These are phyloP conservation scores for Phortica variegata DNA, from an alignment of 1,140 invertebrate genomes.

Conservation along the genomic window DNA sequence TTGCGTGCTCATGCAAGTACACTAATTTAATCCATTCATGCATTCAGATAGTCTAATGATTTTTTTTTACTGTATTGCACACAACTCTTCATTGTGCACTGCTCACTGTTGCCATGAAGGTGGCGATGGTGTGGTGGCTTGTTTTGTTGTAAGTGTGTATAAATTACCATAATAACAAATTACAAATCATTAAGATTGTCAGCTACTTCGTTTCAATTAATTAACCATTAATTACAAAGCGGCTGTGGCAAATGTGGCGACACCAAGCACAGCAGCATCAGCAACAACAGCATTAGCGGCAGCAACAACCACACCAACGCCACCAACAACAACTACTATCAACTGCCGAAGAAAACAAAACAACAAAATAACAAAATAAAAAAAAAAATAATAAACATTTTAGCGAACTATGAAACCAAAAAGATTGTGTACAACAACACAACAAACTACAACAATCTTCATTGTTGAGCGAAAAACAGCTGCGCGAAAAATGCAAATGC, in stretches of 20 bases:
- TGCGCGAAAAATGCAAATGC: constrained; percentile 47
- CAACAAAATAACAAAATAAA: background rate
- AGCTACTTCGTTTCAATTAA: constrained; percentile 55
- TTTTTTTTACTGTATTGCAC: constrained; percentile 41
- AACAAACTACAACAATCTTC: constrained; percentile 8
- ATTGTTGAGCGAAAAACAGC: constrained; percentile 43
- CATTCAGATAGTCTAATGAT: constrained; percentile 38
- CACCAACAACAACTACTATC: constrained; percentile 25
- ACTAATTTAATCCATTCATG: no score
- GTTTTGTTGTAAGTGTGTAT: no score
- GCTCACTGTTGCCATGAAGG: no score
- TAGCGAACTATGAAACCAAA: constrained; percentile 19
- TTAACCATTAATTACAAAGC: constrained; percentile 55
- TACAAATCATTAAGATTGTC: constrained; percentile 54
- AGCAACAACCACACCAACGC: constrained; percentile 25
- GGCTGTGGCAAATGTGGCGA: constrained; percentile 50
- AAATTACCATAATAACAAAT: constrained; percentile 55
- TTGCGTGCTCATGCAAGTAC: no score
- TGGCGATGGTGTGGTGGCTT: no score
- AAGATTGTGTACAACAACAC: constrained; percentile 19
- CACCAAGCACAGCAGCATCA: constrained; percentile 13
- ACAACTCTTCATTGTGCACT: constrained; percentile 33
- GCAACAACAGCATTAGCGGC: background rate
- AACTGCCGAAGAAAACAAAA: constrained; percentile 26
- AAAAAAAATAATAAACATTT: constrained; percentile 30